Conservation (phyloP, 2,113 vertebrate genomes). For the Hippocampus mohnikei region DNA sequence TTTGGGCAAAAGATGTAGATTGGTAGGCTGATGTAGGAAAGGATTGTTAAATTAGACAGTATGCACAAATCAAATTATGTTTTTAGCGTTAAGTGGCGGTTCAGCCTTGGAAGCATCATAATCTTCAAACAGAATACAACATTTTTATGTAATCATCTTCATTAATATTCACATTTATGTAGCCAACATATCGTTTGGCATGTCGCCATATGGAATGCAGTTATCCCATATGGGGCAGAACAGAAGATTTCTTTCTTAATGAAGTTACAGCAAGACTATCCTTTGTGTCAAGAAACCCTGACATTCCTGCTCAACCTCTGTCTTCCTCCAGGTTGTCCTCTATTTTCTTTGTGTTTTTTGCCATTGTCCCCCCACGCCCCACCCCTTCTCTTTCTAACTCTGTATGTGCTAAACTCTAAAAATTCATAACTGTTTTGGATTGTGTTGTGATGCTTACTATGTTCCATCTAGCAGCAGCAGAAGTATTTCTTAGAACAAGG, state of each 20-base stretch:
- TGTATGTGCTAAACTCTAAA: slow-evolving; percentile 18
- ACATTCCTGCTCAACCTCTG: neutral
- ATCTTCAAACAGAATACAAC: neutral
- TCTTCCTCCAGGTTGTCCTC: neutral
- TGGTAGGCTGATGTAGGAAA: neutral
- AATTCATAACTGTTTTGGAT: slow-evolving; percentile 27
- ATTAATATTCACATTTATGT: neutral
- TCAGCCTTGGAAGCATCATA: neutral
- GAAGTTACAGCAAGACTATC: neutral
- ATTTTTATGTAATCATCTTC: neutral
- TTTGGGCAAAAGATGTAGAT: neutral
- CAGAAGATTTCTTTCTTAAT: neutral
- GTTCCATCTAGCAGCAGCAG: slow-evolving; percentile 37
- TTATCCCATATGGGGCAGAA: neutral
- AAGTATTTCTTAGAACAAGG: slow-evolving; percentile 43
- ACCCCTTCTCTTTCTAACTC: neutral
- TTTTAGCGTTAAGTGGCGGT: neutral
- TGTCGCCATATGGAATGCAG: neutral
- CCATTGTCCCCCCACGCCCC: neutral
- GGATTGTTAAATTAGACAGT: neutral
- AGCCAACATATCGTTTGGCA: neutral
- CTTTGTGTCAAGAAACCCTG: neutral
- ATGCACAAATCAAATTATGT: neutral
- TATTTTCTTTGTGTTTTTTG: neutral
- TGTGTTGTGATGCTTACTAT: slow-evolving; percentile 48